phyloP scores from a whole-genome alignment of 2,888 invertebrate species.

The Endotricha flammealis region DNA sequence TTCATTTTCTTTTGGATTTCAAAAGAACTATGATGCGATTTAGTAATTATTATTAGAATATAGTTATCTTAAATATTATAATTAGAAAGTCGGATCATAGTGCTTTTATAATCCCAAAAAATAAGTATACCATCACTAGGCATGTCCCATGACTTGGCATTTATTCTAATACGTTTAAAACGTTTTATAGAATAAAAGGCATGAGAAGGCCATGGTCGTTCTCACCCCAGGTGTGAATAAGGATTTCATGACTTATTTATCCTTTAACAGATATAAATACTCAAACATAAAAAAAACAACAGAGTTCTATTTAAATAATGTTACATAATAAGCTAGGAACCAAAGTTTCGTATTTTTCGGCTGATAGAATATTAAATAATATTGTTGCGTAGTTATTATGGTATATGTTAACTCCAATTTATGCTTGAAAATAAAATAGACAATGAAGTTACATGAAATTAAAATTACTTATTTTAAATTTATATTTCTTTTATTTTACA shows the following conservation, averaged over 20 bases:
- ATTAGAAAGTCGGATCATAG: too few species aligned
- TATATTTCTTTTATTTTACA: conserved; percentile 11
- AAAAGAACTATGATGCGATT: too few species aligned
- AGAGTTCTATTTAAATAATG: conserved; percentile 42
- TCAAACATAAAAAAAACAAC: conserved; percentile 31
- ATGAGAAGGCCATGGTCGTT: too few species aligned
- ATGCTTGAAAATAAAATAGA: conserved; percentile 49
- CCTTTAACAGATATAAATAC: conserved; percentile 34
- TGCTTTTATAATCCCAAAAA: too few species aligned
- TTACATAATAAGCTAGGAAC: conserved; percentile 66
- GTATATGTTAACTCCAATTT: conserved; percentile 54
- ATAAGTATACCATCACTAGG: too few species aligned
- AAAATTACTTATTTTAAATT: conserved; percentile 55
- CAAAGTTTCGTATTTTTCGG: conserved; percentile 73
- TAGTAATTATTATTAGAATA: too few species aligned
- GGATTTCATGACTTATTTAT: not conserved
- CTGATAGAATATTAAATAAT: conserved; percentile 44
- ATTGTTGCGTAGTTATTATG: conserved; percentile 59
- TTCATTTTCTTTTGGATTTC: too few species aligned
- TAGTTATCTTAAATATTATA: too few species aligned
- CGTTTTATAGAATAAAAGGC: too few species aligned
- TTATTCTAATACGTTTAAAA: too few species aligned
- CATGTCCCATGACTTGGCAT: too few species aligned
- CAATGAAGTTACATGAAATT: conserved; percentile 61
- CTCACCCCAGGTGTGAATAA: too few species aligned